Evolutionary conservation across 2,113 vertebrate genomes (phyloP), one percentile per base, ranked within the genome.

Genomic region (Proteles cristata): DNA sequence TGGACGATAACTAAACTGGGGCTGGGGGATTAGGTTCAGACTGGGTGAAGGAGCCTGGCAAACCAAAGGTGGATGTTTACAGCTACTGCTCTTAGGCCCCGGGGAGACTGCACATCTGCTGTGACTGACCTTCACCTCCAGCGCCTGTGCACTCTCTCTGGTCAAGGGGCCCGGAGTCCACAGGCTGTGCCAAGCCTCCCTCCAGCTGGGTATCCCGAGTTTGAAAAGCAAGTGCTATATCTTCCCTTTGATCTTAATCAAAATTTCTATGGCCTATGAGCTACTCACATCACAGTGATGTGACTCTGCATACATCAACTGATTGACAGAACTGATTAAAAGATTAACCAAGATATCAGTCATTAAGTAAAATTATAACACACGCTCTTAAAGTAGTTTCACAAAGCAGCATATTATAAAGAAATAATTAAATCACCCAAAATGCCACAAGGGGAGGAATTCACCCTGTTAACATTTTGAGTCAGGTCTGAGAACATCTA

Each of bases 401-500:
- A 35, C 19, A 48, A 68, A 31, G 28, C 63, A 73, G 0, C 0
- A 11, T 10, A 19, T 21, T 12, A 85, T 68, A 84, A 61, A 21
- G 25, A 50, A 92, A 80, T 50, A 61, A 79, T 81, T 71, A 76
- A 88, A 61, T 63, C 5, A 76, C 0, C 8, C 61, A 43, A 91
- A 68, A 90, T 61, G 26, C 3, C 43, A 79, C 1, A 0, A 12
- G 1, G 7, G 2, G 5, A 4, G 1, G 12, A 9, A 7, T 21
- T 91, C 31, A 83, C 45, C 76, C 10, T 48, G 48, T 4, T 81
- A 73, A 63, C n/a, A 31, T 33, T 69, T 83, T 84, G 53, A 79
- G 58, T 28, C 31, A 48, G 5, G 0, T 11, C 9, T 48, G 45
- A 83, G 4, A 39, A 48, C 4, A 5, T 25, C 63, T 2, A 35